Conservation (phyloP, 64 coral and sea anemone species). For the Actinia tenebrosa region DNA sequence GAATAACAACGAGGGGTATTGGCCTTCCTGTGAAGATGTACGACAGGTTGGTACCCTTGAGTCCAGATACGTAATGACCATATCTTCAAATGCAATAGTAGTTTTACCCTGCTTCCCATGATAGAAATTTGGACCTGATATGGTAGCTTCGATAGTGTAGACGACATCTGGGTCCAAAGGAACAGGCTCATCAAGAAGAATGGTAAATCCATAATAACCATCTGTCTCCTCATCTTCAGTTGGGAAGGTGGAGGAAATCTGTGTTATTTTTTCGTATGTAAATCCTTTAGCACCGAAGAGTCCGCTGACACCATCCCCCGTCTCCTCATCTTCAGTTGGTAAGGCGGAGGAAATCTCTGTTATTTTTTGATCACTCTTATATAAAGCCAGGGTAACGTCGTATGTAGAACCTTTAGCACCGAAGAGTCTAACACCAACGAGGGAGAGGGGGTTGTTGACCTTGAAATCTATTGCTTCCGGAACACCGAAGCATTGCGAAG, state of each 20-base stretch:
- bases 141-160: neutral
- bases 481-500: neutral
- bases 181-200: neutral
- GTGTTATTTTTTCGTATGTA: neutral
- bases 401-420: neutral
- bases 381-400: too few relatives aligned
- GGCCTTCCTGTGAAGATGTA: neutral
- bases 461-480: neutral
- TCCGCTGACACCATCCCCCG: too few relatives aligned
- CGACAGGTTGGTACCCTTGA: neutral
- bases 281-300: too few relatives aligned
- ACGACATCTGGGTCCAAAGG: neutral
- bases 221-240: too few relatives aligned
- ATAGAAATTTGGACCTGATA: neutral
- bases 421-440: neutral
- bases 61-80: neutral
- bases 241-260: neutral
- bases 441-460: neutral
- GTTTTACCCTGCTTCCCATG: neutral
- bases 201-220: neutral
- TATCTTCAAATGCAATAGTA: too few relatives aligned
- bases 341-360: too few relatives aligned
- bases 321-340: too few relatives aligned
- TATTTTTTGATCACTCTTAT: too few relatives aligned
- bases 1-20: neutral